Evolutionary conservation across 2,797 vertebrate genomes (phyloP), one percentile per base, ranked within the genome.

Genomic region (Novumbra hubbsi): DNA sequence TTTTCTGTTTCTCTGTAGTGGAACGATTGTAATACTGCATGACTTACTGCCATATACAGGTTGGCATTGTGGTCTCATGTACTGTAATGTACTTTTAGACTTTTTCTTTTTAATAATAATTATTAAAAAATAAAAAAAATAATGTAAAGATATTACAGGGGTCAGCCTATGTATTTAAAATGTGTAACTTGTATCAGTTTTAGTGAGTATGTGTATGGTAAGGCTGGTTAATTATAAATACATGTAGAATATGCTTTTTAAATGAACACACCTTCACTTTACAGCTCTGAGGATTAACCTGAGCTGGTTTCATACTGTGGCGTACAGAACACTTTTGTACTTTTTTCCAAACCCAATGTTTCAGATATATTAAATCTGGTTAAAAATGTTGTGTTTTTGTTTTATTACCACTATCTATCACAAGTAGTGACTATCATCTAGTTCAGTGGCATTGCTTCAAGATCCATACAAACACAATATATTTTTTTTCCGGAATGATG

Each of bases 271-370:
- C 91, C 91, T 93, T 94, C 91, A 90, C 94, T 94, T 91, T 92
- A 94, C 92, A 93, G 70, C 70, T 71, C 70, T 71, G 45, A 45
- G 68, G 32, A 71, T 34, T n/a, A 90, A 86, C 85, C 79, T 83
- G 86, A 86, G 81, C 93, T 96, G 95, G 94, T 95, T 94, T 95
- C 94, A 94, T 94, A 95, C 93, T 93, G 93, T 91, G 92, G 93
- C 87, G 85, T 94, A 93, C 93, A 90, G 72, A 91, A 93, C 87
- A 94, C 92, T 98, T 98, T 99, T 98, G 95, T 98, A 97, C 95
- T 90, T 96, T 96, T 96, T 95, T 96, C 86, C 86, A 91, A 90
- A 88, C 83, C 88, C 89, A 85, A 89, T 86, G 91, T 97, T 98
- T 97, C 95, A 95, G 96, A 96, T 96, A 92, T 94, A 94, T 92